phyloP scores from a whole-genome alignment of 2,888 invertebrate genomes.

The Ichneumoninae sp. region DNA sequence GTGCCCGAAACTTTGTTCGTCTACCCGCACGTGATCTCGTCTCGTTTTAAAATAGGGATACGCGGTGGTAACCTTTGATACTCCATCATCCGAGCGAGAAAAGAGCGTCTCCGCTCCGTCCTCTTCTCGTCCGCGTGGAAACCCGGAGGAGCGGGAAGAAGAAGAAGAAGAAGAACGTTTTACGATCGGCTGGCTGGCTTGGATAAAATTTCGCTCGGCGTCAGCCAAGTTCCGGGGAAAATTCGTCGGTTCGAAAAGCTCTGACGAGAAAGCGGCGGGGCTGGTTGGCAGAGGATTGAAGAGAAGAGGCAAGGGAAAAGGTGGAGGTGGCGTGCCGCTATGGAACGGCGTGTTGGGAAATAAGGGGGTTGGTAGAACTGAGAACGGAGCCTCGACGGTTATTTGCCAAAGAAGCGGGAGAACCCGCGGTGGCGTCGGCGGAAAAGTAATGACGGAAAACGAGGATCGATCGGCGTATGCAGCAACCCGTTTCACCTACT shows the following conservation, averaged over 20 bases:
- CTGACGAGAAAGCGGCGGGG: conserved; percentile 11
- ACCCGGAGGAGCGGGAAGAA: not conserved
- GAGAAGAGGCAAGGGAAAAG: conserved; percentile 60
- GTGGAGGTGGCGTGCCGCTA: conserved; percentile 73
- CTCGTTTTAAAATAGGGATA: conserved; percentile 21
- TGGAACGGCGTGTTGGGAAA: conserved; percentile 35
- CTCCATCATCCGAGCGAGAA: conserved; percentile 27
- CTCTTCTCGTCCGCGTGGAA: not conserved
- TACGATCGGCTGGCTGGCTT: conserved; percentile 4
- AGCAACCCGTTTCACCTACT: conserved; percentile 40
- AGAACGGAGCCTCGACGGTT: conserved; percentile 39
- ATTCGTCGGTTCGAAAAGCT: conserved; percentile 49
- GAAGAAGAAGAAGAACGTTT: conserved; percentile 17
- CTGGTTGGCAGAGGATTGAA: not conserved
- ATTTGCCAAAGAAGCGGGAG: conserved; percentile 58
- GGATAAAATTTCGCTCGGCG: conserved; percentile 51
- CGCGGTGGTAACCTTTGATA: conserved; percentile 35
- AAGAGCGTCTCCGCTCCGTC: conserved; percentile 15
- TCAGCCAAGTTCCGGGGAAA: conserved; percentile 37
- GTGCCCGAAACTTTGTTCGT: conserved; percentile 13
- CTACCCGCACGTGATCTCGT: conserved; percentile 31
- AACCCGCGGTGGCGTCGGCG: conserved; percentile 33
- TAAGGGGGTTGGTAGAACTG: conserved; percentile 16
- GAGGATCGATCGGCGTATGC: conserved; percentile 57
- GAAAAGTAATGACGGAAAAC: conserved; percentile 55